A percentile compares a stretch with the other conserved stretches of the same genome.
These are phyloP conservation scores for Palythoa grandis DNA, from an alignment of 92 coral and sea anemone genomes.

Conservation along the genomic window DNA sequence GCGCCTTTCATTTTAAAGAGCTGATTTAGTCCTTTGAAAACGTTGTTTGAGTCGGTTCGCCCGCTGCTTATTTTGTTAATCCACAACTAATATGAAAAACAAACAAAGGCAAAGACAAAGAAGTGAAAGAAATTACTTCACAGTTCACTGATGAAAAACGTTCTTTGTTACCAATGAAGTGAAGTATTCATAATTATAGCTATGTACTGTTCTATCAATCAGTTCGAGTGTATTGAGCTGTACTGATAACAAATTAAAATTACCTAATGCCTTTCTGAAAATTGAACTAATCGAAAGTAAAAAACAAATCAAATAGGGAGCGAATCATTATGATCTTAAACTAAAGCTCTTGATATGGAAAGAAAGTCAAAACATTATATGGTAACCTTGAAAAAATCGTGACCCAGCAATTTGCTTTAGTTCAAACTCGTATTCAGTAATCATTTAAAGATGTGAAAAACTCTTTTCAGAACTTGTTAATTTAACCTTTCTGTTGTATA, in stretches of 20 bases:
- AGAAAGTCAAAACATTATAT: not conserved
- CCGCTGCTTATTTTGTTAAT: conserved; percentile 2
- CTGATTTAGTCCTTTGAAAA: not conserved
- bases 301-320: not conserved
- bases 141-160: not conserved
- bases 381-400: not conserved
- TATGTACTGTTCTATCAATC: not conserved
- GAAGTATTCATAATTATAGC: not conserved
- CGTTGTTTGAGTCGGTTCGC: not conserved
- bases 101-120: not conserved
- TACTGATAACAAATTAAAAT: not conserved
- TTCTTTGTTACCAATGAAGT: not conserved
- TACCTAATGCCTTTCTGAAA: not conserved
- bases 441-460: not conserved
- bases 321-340: not conserved
- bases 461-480: not conserved
- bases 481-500: not conserved
- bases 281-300: not conserved
- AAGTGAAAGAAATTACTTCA: not conserved
- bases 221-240: not conserved
- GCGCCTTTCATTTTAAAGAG: not conserved
- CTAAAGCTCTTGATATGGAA: not conserved
- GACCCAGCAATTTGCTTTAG: not conserved
- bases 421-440: not conserved
- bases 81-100: not conserved